Conservation (phyloP, 2,113 vertebrate genomes). For the Anoplopoma fimbria region DNA sequence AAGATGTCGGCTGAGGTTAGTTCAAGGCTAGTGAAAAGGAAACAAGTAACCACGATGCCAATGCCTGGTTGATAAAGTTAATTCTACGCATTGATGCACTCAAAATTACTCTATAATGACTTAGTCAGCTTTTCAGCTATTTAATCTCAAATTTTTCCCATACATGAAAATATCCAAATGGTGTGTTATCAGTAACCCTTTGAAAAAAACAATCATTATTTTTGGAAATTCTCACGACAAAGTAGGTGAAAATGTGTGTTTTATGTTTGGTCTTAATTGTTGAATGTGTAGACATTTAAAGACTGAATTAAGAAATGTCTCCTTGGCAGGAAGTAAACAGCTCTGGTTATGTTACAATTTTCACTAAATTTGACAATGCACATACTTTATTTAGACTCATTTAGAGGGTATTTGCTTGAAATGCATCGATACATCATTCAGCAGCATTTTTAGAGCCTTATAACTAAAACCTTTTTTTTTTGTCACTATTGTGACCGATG, state of each 20-base stretch:
- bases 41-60: slow-evolving; percentile 15
- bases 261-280: not conserved
- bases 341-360: too few species aligned
- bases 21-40: slow-evolving; percentile 33
- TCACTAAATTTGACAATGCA: not conserved
- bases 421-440: not conserved
- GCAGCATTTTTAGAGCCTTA: not conserved
- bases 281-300: not conserved
- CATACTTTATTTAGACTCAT: not conserved
- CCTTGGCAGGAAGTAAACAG: too few species aligned
- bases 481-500: not conserved
- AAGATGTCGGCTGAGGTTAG: slow-evolving; percentile 35
- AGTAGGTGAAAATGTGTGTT: not conserved
- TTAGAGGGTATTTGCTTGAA: not conserved
- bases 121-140: slow-evolving; percentile 14
- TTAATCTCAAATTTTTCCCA: too few species aligned
- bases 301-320: not conserved
- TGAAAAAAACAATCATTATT: too few species aligned
- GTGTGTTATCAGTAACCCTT: too few species aligned
- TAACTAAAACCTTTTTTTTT: not conserved
- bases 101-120: slow-evolving; percentile 7
- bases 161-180: too few species aligned
- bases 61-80: slow-evolving; percentile 6
- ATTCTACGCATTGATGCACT: not conserved
- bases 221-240: too few species aligned